A percentile compares a stretch with the other conserved stretches of the same genome.
phyloP scores from a whole-genome alignment of 2,797 vertebrate species.

The Sebastes kiyomatsui region DNA sequence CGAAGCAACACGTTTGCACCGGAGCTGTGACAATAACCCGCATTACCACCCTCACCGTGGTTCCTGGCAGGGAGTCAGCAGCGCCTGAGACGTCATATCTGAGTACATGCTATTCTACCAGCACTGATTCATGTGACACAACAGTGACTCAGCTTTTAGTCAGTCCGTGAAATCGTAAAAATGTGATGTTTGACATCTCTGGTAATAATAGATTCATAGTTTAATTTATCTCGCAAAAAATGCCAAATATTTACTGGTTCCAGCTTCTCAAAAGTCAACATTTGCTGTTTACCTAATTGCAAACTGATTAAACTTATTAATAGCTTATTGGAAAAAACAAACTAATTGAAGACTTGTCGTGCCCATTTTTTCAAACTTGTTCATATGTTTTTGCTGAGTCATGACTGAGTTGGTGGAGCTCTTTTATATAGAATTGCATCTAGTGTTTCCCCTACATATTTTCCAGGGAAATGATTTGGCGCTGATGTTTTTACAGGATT shows the following conservation, averaged over 20 bases:
- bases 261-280: background rate
- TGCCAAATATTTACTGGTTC: background rate
- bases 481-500: background rate
- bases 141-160: background rate
- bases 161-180: background rate
- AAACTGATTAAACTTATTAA: background rate
- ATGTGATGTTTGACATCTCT: background rate
- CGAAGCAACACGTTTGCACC: conserved; percentile 54
- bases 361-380: background rate
- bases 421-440: background rate
- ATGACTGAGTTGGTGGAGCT: background rate
- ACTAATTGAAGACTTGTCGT: background rate
- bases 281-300: background rate
- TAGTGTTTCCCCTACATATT: background rate
- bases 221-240: background rate
- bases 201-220: background rate
- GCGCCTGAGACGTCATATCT: conserved; percentile 13
- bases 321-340: background rate
- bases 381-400: background rate
- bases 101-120: background rate
- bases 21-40: conserved; percentile 39
- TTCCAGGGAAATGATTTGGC: background rate
- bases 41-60: conserved; percentile 9
- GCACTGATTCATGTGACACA: background rate
- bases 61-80: conserved; percentile 11